Evolutionary conservation across 1,140 invertebrate genomes (phyloP).

Genomic region (Whitmania pigra): DNA sequence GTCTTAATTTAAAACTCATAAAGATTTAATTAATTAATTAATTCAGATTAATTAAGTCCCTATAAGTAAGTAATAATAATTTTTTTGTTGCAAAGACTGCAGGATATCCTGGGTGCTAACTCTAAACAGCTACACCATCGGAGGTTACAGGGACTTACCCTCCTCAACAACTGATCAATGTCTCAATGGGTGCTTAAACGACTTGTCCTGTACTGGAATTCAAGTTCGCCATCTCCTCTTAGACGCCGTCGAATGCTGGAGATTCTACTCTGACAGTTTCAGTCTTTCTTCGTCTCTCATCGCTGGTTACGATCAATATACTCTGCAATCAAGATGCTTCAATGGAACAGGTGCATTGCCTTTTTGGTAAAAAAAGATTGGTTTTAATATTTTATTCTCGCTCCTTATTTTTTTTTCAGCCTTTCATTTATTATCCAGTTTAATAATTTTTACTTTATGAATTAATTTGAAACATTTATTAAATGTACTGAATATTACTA

Average conservation of each 20-base stretch:
- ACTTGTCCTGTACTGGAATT: background rate
- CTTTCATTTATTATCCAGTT: background rate
- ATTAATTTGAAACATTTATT: background rate
- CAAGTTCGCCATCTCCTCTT: background rate
- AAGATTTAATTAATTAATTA: too few species aligned
- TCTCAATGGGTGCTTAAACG: constrained; percentile 2
- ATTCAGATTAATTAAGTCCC: too few species aligned
- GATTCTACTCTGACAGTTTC: too few species aligned
- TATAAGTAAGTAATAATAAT: too few species aligned
- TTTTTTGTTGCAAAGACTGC: background rate
- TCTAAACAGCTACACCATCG: background rate
- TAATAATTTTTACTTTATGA: too few species aligned
- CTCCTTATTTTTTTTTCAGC: background rate
- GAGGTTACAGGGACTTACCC: background rate
- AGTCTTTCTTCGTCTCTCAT: background rate
- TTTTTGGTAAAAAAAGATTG: background rate
- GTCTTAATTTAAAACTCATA: too few species aligned
- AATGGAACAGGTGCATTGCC: constrained; percentile 1
- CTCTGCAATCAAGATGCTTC: constrained; percentile 12
- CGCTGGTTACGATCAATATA: constrained; percentile 6
- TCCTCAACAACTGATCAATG: constrained; percentile 6
- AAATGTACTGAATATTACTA: background rate
- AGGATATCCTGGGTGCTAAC: constrained; percentile 6
- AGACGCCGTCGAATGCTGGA: background rate
- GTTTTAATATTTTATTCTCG: background rate